phyloP scores from a whole-genome alignment of 2,113 vertebrate genomes.

The Cinclus mexicanus region DNA sequence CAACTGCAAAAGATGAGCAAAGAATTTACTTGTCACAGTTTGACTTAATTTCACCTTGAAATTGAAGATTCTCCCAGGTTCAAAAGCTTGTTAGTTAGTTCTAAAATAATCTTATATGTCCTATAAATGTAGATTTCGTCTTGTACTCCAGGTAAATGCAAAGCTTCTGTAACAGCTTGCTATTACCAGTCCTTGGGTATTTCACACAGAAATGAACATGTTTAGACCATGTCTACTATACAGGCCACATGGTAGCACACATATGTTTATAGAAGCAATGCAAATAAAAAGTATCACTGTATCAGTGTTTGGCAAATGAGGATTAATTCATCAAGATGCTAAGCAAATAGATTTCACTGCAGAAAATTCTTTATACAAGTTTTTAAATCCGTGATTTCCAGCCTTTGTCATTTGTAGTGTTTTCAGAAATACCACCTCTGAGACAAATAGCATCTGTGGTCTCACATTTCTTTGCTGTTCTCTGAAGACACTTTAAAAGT shows the following conservation, averaged over 20 bases:
- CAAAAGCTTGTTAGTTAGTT: not conserved
- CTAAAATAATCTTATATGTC: not conserved
- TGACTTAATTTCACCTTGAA: not conserved
- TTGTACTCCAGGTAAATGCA: not conserved
- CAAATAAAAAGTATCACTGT: not conserved
- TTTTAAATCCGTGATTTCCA: not conserved
- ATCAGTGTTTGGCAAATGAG: not conserved
- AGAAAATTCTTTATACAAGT: not conserved
- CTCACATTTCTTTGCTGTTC: not conserved
- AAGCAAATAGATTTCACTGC: not conserved
- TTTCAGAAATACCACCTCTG: not conserved
- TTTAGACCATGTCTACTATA: not conserved
- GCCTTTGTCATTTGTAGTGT: not conserved
- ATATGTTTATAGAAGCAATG: not conserved
- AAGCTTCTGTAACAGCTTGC: not conserved
- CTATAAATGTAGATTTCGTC: rapidly evolving
- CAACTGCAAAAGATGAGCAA: not conserved
- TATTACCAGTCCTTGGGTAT: not conserved
- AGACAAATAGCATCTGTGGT: not conserved
- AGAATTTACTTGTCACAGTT: not conserved
- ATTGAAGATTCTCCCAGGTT: not conserved
- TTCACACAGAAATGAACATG: not conserved
- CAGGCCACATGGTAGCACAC: not conserved
- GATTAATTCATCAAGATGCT: not conserved
- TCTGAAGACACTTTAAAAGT: not conserved